Evolutionary conservation across 2,888 invertebrate genomes (phyloP), one percentile per base, ranked within the genome.

Genomic region (Matsumyia berberina): DNA sequence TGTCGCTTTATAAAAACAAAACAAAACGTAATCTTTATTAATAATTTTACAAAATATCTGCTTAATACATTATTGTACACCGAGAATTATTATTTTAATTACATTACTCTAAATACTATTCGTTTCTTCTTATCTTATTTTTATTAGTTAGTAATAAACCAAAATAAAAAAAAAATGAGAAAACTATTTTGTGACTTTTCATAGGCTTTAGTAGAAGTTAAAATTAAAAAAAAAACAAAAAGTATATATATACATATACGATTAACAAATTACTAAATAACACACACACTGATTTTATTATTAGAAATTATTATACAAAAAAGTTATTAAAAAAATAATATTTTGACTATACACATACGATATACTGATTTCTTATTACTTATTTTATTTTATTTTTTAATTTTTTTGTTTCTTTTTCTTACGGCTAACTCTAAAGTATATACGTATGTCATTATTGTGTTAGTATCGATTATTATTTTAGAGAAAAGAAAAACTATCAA

Each of bases 21-120:
- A 44, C 15, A n/a, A n/a, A n/a, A n/a, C n/a, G 24, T 24, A 24
- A 24, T 24, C 24, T 24, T 24, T 24, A 12, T 44, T 35, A 37
- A 69, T 15, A 49, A 67, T 66, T 53, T 66, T 66, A 66, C 51
- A 39, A 57, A 58, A 46, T 72, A 77, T 77, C 64, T 67, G 62
- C 70, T 77, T 70, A 77, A 69, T 51, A 69, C 58, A 73, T 53
- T 60, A 67, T 69, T 64, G 69, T 44, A 79, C 69, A 78, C 78
- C 78, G 78, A 83, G 77, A 77, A 62, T 83, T 78, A 78, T 83
- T 73, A 82, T 62, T 78, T 78, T 72, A 37, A 33, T 64, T 37
- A 55, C 11, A 67, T 60, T 42, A 58, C 8, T 6, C 9, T 46
- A 19, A 81, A 62, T 37, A 62, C 19, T 57, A 29, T 67, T 62